These are phyloP conservation scores for Myiothlypis chrysogaster DNA, from an alignment of 2,797 vertebrate genomes.

Conservation along the genomic window DNA sequence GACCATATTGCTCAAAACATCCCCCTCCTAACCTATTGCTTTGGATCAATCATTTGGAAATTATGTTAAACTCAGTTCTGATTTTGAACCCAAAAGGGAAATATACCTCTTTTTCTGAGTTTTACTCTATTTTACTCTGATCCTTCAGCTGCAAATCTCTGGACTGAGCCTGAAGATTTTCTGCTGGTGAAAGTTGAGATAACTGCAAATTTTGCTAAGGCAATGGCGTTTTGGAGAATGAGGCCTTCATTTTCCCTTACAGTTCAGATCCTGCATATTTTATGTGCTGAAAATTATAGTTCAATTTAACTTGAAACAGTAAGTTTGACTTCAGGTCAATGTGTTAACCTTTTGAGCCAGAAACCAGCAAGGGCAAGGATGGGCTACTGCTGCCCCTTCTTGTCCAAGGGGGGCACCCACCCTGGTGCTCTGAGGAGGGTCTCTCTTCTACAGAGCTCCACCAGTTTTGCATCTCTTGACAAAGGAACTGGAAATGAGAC, in stretches of 20 bases:
- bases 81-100: not conserved
- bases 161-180: not conserved
- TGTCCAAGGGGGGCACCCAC: not conserved
- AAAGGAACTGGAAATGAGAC: not conserved
- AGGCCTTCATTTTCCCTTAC: not conserved
- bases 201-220: not conserved
- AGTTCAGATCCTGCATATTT: not conserved
- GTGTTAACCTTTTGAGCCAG: not conserved
- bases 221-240: not conserved
- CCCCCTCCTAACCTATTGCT: not conserved
- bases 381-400: not conserved
- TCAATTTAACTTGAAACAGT: not conserved
- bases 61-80: not conserved
- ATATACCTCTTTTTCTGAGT: not conserved
- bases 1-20: not conserved
- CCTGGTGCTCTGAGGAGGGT: not conserved
- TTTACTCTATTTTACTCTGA: not conserved
- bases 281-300: not conserved
- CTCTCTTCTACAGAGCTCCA: not conserved
- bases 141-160: not conserved
- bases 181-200: not conserved
- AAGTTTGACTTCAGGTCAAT: not conserved
- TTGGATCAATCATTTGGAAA: conserved; percentile 30
- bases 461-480: not conserved
- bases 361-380: not conserved